Conservation (phyloP, 2,797 vertebrate genomes). For the Hipposideros larvatus region DNA sequence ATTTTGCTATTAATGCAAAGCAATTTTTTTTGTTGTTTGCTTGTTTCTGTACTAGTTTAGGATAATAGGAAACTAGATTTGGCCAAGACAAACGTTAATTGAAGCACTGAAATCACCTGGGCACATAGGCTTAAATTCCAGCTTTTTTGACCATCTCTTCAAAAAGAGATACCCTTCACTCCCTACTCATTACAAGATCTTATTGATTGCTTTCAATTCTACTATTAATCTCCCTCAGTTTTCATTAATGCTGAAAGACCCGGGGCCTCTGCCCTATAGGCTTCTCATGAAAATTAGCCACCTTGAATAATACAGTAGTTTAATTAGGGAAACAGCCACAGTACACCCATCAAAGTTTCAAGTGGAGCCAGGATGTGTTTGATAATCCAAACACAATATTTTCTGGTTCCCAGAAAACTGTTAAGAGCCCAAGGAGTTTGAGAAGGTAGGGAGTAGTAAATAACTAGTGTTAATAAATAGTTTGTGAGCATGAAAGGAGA, state of each 20-base stretch:
- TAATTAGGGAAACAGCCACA: background rate
- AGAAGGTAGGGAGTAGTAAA: background rate
- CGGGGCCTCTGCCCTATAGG: background rate
- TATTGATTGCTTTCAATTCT: background rate
- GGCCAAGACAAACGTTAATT: slow-evolving; percentile 62
- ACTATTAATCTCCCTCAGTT: background rate
- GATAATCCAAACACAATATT: background rate
- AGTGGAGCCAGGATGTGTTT: background rate
- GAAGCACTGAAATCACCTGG: background rate
- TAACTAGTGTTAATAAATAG: background rate
- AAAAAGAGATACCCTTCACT: background rate
- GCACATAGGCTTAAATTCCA: background rate
- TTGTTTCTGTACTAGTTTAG: background rate
- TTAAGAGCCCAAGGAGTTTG: background rate
- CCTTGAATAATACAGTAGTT: background rate
- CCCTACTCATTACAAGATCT: background rate
- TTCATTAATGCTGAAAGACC: background rate
- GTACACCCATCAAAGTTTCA: background rate
- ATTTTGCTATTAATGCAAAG: background rate
- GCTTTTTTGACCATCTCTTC: background rate
- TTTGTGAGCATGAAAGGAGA: background rate
- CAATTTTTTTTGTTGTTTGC: background rate
- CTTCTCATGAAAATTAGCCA: background rate
- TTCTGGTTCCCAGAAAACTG: background rate
- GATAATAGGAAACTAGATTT: slow-evolving; percentile 50